Evolutionary conservation across 2,797 vertebrate genomes (phyloP).

Genomic region (Apogon talboti): DNA sequence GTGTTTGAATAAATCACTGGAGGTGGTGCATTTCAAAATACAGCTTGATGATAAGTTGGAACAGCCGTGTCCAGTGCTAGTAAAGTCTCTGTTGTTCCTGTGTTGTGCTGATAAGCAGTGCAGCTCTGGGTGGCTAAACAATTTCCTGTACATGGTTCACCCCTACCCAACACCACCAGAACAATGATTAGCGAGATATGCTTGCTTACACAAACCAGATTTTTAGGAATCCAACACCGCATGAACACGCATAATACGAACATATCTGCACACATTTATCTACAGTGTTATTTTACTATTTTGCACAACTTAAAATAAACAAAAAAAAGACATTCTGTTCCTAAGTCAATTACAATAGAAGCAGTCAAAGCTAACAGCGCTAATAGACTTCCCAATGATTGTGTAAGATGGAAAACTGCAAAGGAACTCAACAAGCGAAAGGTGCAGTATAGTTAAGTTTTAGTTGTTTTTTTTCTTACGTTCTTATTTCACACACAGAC

Average conservation of each 20-base stretch:
- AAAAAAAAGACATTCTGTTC: neutral
- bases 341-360: constrained; percentile 7
- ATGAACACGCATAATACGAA: neutral
- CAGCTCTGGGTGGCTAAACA: constrained; percentile 66
- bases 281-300: no score
- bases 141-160: constrained; percentile 69
- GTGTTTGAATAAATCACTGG: constrained; percentile 78
- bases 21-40: constrained; percentile 72
- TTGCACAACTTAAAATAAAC: neutral
- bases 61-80: constrained; percentile 64
- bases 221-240: constrained; percentile 8
- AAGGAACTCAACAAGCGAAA: neutral
- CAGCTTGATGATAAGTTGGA: constrained; percentile 73
- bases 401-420: constrained; percentile 1
- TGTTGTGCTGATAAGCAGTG: constrained; percentile 76
- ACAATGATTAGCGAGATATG: constrained; percentile 67
- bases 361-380: constrained; percentile 5
- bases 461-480: neutral
- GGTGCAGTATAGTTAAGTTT: no score
- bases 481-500: neutral
- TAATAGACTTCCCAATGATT: constrained; percentile 6
- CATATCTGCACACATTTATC: neutral
- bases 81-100: constrained; percentile 71
- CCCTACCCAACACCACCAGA: constrained; percentile 45
- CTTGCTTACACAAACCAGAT: neutral